Evolutionary conservation across 2,797 vertebrate species (phyloP), one percentile per base, ranked within the genome.

Genomic region (Pipistrellus kuhlii): DNA sequence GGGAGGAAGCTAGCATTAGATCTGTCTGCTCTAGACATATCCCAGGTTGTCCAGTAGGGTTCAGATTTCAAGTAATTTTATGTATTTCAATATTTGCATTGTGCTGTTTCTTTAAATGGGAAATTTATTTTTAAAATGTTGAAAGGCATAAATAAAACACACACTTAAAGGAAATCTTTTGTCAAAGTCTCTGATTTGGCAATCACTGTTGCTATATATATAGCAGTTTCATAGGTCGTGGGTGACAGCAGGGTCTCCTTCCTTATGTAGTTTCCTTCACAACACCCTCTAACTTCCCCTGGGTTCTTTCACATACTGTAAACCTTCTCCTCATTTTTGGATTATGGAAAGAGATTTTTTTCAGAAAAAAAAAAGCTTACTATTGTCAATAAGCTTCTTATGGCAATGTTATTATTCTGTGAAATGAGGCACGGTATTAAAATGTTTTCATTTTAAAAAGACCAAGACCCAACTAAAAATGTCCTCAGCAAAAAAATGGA

Each of bases 71-170:
- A 21, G 5, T 85, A 68, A 71, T 85, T 85, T 91, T 84, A 27
- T 44, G 66, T 85, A 78, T 90, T 93, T 76, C 44, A 68, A 81
- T 51, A 69, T 57, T 5, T 18, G 30, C 13, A 48, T 69, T 94
- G 35, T 75, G 5, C 89, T 77, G 4, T 88, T 92, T 82, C 48
- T n/a, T 53, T 76, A 81, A 95, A 71, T 69, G 30, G 20, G 7
- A 84, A 76, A 76, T 91, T 88, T 15, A 68, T 69, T 95, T 82
- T 81, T 59, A 82, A 84, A 69, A 88, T 14, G 20, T 86, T 87
- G 21, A 76, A 93, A 91, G 44, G n/a, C 71, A 73, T 53, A 75
- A 94, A 66, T 84, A 66, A 30, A 92, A 55, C 3, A 76, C 44
- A 68, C 81, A 62, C 48, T 95, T 62, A 51, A 21, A 53, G 69